Evolutionary conservation across 1,140 invertebrate genomes (phyloP), one percentile per base, ranked within the genome.

Genomic region (Plutomurus gul): DNA sequence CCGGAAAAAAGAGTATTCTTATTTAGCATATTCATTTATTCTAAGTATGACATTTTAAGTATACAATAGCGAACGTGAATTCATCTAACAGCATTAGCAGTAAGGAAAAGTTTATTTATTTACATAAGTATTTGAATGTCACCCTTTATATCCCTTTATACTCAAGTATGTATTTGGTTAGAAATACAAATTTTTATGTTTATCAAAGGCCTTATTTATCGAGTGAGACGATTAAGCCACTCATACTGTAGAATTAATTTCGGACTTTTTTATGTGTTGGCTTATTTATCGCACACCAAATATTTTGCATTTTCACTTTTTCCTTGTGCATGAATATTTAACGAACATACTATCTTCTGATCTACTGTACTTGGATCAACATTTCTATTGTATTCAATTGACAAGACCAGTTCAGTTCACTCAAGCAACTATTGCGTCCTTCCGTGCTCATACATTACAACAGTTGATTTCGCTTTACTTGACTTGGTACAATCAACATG

Each of bases 221-320:
- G n/a, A n/a, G n/a, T n/a, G n/a, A n/a, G n/a, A 60, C n/a, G 18
- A 16, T 22, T n/a, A 22, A 51, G 18, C 20, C 2, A 51, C 10
- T 51, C 0, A 5, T 22, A 3, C 43, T 5, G 16, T 16, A 47
- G n/a, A 1, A 16, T 47, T 18, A 16, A 47, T 47, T 47, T 18
- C 43, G 20, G 43, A 3, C 43, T 1, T n/a, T n/a, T n/a, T n/a
- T n/a, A n/a, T n/a, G n/a, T n/a, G n/a, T n/a, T n/a, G n/a, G n/a
- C n/a, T n/a, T n/a, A n/a, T n/a, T n/a, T n/a, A n/a, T n/a, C 4
- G 16, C 11, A 2, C 4, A 16, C 16, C 56, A 65, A 25, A 65
- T 65, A 33, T 65, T 30, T 65, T 65, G 27, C 56, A 25, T 33
- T 65, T 65, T 65, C 56, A 65, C 56, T 65, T 65, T 65, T 65